A percentile compares a stretch with the other conserved stretches of the same genome.
phyloP scores from a whole-genome alignment of 2,888 invertebrate species.

The Aphrophora alni region DNA sequence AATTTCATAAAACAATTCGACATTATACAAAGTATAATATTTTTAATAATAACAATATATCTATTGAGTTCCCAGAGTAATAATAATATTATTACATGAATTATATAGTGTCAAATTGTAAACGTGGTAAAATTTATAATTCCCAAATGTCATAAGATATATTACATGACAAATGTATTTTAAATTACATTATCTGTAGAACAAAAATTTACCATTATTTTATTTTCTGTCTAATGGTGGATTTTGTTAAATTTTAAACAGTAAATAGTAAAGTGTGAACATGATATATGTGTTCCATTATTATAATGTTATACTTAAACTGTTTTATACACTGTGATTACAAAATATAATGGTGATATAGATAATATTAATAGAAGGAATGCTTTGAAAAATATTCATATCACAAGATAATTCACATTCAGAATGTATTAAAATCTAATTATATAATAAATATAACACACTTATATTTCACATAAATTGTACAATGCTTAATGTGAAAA shows the following conservation, averaged over 20 bases:
- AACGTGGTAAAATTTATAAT: too few species aligned
- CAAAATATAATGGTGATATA: background rate
- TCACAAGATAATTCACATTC: conserved; percentile 10
- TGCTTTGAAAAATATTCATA: conserved; percentile 1
- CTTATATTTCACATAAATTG: conserved; percentile 19
- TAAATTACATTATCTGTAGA: too few species aligned
- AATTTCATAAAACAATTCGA: too few species aligned
- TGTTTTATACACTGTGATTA: background rate
- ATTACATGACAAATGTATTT: too few species aligned
- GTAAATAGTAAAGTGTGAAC: background rate
- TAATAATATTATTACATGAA: too few species aligned
- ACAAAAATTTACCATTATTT: too few species aligned
- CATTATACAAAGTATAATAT: too few species aligned
- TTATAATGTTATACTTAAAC: background rate
- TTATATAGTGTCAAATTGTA: too few species aligned
- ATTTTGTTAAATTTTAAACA: background rate
- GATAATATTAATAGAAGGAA: conserved; percentile 5
- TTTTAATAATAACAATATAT: too few species aligned
- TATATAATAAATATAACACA: conserved; percentile 3
- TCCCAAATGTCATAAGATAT: too few species aligned
- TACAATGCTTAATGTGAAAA: background rate
- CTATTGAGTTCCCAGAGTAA: too few species aligned
- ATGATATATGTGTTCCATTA: background rate
- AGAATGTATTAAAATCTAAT: conserved; percentile 13
- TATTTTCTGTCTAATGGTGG: background rate